phyloP scores from a whole-genome alignment of 2,113 vertebrate genomes.

The Thalassoma bifasciatum region DNA sequence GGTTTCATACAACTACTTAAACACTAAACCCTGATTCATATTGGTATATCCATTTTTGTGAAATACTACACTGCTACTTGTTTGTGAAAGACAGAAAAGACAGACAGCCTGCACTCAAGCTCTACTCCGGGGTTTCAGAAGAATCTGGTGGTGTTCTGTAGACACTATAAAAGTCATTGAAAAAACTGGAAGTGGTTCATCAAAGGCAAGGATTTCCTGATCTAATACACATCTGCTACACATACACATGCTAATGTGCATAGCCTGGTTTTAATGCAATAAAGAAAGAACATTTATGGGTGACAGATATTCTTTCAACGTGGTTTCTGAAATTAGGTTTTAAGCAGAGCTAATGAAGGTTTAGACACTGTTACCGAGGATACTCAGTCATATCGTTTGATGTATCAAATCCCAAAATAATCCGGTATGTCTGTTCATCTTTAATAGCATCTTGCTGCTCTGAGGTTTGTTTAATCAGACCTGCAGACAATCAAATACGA shows the following conservation, averaged over 20 bases:
- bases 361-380: neutral
- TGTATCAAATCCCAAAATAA: conserved; percentile 37
- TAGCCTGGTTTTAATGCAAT: neutral
- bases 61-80: too few relatives aligned
- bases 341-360: conserved; percentile 4
- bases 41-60: too few relatives aligned
- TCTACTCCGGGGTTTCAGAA: too few relatives aligned
- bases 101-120: too few relatives aligned
- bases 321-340: conserved; percentile 16
- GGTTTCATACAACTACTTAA: too few relatives aligned
- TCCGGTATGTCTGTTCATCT: conserved; percentile 35
- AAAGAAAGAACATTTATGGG: neutral
- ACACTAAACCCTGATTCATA: too few relatives aligned
- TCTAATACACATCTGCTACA: neutral
- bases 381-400: conserved; percentile 27
- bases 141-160: too few relatives aligned
- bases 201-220: neutral
- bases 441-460: conserved; percentile 27
- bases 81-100: too few relatives aligned
- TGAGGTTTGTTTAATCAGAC: conserved; percentile 52
- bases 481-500: conserved; percentile 45
- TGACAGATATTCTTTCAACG: conserved; percentile 4
- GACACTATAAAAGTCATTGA: too few relatives aligned
- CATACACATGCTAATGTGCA: neutral
- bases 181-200: too few relatives aligned